Evolutionary conservation across 1,140 invertebrate genomes (phyloP).

Genomic region (Hormaphis cornu): DNA sequence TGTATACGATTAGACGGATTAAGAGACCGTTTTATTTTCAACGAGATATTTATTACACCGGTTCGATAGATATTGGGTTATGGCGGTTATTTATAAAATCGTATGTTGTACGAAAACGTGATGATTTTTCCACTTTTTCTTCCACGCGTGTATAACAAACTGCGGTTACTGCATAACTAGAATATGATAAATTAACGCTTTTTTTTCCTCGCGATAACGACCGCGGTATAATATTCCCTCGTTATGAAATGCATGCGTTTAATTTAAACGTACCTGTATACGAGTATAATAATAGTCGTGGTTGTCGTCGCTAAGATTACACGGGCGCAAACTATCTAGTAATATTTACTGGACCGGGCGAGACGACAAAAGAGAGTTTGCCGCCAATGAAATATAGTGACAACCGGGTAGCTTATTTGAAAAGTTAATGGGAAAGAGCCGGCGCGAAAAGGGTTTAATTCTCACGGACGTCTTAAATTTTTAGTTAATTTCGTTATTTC

Average conservation of each 20-base stretch:
- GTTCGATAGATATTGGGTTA: no score
- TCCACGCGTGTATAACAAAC: no score
- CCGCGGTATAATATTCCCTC: conserved; percentile 10
- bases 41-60: no score
- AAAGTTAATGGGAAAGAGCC: conserved; percentile 21
- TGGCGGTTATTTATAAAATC: no score
- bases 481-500: conserved; percentile 27
- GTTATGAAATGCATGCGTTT: neutral
- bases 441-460: neutral
- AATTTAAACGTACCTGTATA: neutral
- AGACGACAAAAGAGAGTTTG: neutral
- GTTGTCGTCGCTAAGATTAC: neutral
- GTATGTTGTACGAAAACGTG: no score
- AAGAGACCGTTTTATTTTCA: no score
- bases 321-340: neutral
- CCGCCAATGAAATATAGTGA: conserved; percentile 17
- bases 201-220: conserved; percentile 14
- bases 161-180: no score
- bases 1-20: no score
- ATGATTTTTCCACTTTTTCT: no score
- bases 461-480: conserved; percentile 17
- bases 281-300: neutral
- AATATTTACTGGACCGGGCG: neutral
- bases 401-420: conserved; percentile 14
- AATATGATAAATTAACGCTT: no score